Evolutionary conservation across 2,888 invertebrate genomes (phyloP), one percentile per base, ranked within the genome.

Genomic region (Stenchaetothrips biformis): DNA sequence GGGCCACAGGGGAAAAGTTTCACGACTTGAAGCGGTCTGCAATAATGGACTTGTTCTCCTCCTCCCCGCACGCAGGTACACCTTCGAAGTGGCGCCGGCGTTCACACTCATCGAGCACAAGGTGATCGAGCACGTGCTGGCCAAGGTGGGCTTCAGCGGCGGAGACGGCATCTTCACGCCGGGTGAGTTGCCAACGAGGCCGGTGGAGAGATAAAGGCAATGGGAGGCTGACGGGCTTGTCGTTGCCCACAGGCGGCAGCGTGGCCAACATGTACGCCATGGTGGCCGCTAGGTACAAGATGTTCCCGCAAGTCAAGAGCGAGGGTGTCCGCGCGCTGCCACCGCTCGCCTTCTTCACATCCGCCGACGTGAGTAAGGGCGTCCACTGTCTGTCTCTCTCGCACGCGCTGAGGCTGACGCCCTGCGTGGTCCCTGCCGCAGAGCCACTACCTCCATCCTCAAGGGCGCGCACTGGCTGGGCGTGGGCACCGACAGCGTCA

Each of bases 391-490:
- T 37, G 37, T 37, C 37, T 37, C 37, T 37, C 37, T 37, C 37
- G 62, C 62, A 0, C 2, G 2, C 62, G 62, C 62, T 7, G 1
- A n/a, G 1, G 18, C 18, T n/a, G 16, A 67, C 7, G 8, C 59
- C 13, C 59, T 59, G 59, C 59, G 1, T 6, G 21, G n/a, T n/a
- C 25, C 67, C 67, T 11, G 3, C 21, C 88, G 27, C 87, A 91
- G 90, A 90, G 92, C 62, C 96, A 96, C 86, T 96, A 96, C 85
- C 85, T 95, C 96, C 1, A 90, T 95, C 18, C 89, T 90, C 84
- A 94, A 95, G 87, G 93, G 93, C 8, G 93, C 93, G 0, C 92
- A 94, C 83, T 94, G 94, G 92, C 88, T 96, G 16, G 96, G 96
- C 0, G 88, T 96, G n/a, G 96, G 96, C 0, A 92, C 92, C 0